A percentile compares a stretch with the other conserved stretches of the same genome.
These are phyloP conservation scores for Fulmarus glacialis DNA, from an alignment of 2,113 vertebrate genomes.

Conservation along the genomic window DNA sequence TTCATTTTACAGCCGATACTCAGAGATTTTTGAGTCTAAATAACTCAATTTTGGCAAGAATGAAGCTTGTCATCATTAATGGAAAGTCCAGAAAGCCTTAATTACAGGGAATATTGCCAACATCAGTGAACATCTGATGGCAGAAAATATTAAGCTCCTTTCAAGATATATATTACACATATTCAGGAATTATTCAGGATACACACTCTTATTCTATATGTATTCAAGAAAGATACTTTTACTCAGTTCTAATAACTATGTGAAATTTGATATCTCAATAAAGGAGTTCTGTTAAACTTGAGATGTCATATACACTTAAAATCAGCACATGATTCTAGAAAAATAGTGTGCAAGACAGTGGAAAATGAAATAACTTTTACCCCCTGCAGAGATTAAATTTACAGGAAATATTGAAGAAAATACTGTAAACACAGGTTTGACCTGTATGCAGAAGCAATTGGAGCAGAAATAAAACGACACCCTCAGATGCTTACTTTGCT, in stretches of 20 bases:
- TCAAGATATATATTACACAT: not conserved
- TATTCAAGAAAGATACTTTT: not conserved
- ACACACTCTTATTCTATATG: not conserved
- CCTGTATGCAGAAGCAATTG: not conserved
- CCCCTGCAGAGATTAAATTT: constrained; percentile 36
- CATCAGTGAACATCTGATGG: not conserved
- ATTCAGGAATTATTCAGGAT: not conserved
- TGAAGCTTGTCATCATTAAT: not conserved
- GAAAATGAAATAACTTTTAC: constrained; percentile 11
- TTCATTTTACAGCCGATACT: not conserved
- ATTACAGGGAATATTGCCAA: not conserved
- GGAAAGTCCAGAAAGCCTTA: not conserved
- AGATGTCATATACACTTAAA: not conserved
- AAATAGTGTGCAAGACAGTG: not conserved
- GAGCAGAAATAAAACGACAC: not conserved
- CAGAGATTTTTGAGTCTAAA: not conserved
- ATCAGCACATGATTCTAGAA: not conserved
- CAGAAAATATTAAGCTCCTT: not conserved
- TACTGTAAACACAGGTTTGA: not conserved
- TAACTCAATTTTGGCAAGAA: not conserved
- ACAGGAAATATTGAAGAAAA: constrained; percentile 26
- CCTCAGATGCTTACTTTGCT: not conserved
- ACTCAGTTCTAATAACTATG: not conserved
- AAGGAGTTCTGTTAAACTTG: not conserved
- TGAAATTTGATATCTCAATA: not conserved